These are phyloP conservation scores for Pachypanchax playfairii DNA, from an alignment of 2,113 vertebrate species.

Conservation along the genomic window DNA sequence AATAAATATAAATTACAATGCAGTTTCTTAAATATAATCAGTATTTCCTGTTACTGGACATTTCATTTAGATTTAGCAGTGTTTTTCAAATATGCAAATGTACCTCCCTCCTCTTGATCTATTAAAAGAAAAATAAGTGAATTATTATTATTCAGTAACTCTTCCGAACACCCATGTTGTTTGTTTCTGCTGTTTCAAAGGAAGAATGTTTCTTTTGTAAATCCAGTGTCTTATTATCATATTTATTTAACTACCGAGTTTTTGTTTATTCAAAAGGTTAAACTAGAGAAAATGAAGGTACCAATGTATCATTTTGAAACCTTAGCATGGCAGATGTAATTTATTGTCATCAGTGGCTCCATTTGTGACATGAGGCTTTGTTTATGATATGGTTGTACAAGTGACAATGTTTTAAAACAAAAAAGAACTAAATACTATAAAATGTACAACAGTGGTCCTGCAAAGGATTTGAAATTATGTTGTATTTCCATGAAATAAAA, in stretches of 20 bases:
- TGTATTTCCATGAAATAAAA: conserved; percentile 87
- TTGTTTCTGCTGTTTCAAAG: conserved; percentile 66
- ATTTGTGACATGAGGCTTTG: conserved; percentile 85
- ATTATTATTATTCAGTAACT: conserved; percentile 47
- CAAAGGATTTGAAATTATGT: conserved; percentile 79
- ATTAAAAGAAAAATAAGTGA: conserved; percentile 52
- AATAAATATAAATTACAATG: conserved; percentile 49
- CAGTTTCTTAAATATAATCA: conserved; percentile 71
- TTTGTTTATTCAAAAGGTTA: conserved; percentile 72
- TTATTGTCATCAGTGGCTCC: conserved; percentile 84
- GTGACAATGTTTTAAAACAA: conserved; percentile 81
- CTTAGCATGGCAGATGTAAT: conserved; percentile 84
- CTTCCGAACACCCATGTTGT: conserved; percentile 50
- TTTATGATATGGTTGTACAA: conserved; percentile 85
- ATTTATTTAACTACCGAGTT: conserved; percentile 77
- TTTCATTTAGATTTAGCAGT: conserved; percentile 76
- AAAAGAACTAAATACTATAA: conserved; percentile 68
- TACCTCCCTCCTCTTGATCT: conserved; percentile 64
- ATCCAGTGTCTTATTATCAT: conserved; percentile 73
- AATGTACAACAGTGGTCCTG: conserved; percentile 80
- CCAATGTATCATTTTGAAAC: conserved; percentile 73
- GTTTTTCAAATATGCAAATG: conserved; percentile 73
- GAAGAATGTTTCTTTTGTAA: conserved; percentile 72
- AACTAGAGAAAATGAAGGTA: conserved; percentile 71
- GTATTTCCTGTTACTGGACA: conserved; percentile 72